These are phyloP conservation scores for Pipa parva DNA, from an alignment of 2,113 vertebrate genomes.

Conservation along the genomic window DNA sequence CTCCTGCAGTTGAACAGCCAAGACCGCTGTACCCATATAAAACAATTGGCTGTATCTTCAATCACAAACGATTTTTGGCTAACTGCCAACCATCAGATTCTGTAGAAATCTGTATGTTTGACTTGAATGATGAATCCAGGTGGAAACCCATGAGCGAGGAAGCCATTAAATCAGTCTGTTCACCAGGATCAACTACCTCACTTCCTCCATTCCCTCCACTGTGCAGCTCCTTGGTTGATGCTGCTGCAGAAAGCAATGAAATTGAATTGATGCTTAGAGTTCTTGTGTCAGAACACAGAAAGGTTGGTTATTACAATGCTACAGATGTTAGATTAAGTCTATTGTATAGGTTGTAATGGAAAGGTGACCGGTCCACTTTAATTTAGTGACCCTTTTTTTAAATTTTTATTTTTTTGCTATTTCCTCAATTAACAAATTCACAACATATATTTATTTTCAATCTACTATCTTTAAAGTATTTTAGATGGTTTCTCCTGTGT, in stretches of 20 bases:
- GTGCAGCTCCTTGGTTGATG: constrained; percentile 72
- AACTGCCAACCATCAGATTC: constrained; percentile 89
- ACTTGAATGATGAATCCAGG: constrained; percentile 81
- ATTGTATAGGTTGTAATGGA: not conserved
- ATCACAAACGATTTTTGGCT: constrained; percentile 83
- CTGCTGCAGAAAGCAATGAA: constrained; percentile 78
- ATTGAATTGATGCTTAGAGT: constrained; percentile 85
- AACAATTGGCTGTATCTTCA: constrained; percentile 91
- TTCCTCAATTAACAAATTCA: too few species aligned
- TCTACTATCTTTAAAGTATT: too few species aligned
- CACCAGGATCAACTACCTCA: constrained; percentile 69
- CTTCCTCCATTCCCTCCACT: constrained; percentile 80
- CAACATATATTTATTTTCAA: too few species aligned
- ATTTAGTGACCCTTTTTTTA: too few species aligned
- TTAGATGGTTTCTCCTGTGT: too few species aligned
- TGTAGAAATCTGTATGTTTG: constrained; percentile 84
- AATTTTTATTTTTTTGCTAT: too few species aligned
- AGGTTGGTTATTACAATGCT: constrained; percentile 65
- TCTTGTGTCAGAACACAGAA: constrained; percentile 84
- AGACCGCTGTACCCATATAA: constrained; percentile 80
- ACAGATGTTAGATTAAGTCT: not conserved
- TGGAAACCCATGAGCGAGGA: constrained; percentile 97
- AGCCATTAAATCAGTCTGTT: constrained; percentile 86
- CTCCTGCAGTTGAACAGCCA: constrained; percentile 74
- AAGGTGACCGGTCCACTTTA: too few species aligned